Evolutionary conservation across 2,888 invertebrate species (phyloP), one percentile per base, ranked within the genome.

Genomic region (Lasioglossum pauxillum): DNA sequence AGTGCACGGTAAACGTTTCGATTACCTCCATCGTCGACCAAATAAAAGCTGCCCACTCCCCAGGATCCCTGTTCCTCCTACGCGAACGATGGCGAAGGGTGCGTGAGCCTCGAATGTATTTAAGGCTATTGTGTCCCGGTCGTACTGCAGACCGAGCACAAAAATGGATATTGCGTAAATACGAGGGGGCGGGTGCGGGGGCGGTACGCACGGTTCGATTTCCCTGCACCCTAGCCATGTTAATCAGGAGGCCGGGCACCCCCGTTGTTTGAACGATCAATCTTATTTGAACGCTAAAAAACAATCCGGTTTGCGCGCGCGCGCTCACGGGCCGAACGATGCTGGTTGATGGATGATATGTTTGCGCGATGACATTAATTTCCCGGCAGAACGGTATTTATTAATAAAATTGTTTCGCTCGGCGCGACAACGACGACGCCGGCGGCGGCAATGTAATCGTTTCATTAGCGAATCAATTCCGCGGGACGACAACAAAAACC

Each of bases 1-100:
- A 78, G 84, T 83, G 90, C 85, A 88, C 78, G 83, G 87, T 87
- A 89, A 84, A 90, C 85, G 82, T 82, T 82, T 83, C 87, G 85
- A 85, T 90, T 78, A 82, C 75, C 87, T 75, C 74, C 75, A 72
- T 74, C 83, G 67, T 80, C 60, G 78, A 77, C 81, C 82, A 83
- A 88, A 90, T 78, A 83, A 81, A 87, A 80, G 69, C 71, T 77
- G 2, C 57, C 73, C 76, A 46, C 75, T 16, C 38, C 41, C 38
- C n/a, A 8, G 41, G 1, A n/a, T 23, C 41, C n/a, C 71, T 23
- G 41, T 35, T 69, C 23, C 69, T 69, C 67, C 67, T 19, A 23
- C 67, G 38, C 38, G 69, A 71, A 23, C 35, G 46, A 23, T 5
- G 44, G 19, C 67, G 60, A 57, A 82, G 85, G 77, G 83, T 82